Base-by-base conservation (phyloP, 92 coral and sea anemone genomes). In the Epizoanthus rinbou region DNA sequence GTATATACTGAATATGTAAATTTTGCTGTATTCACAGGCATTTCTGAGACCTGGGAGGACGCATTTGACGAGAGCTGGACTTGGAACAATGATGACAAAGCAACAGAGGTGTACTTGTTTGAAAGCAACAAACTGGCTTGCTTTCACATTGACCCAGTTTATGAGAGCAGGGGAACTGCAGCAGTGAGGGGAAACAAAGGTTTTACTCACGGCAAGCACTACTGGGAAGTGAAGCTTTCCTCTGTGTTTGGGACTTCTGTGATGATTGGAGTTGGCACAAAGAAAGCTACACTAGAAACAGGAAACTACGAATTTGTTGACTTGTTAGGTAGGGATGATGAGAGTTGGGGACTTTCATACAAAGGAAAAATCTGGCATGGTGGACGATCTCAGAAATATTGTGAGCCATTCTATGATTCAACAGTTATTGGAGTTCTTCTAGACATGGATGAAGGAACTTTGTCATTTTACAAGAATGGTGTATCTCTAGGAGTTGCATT, bases 271-370 rank as follows among this genome's bases (percentile, higher is more conserved):
- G 92, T 96, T 6, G 95, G 95, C 18, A 96, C 96, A 15, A 86
- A 89, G 73, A 78, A 91, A 33, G 98, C 97, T 4, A 53, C 87
- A 24, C 90, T 96, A 16, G 92, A 94, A 69, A 91, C 92, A 23
- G 84, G 80, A 75, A 85, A 94, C 69, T 91, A 89, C 68, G 96
- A 91, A 41, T 95, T 87, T 91, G 93, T 94, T 22, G 89, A 92
- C 84, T 71, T 95, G 19, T 69, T 95, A 86, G 98, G 98, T 28
- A 81, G 85, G 73, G 98, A 95, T 64, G 84, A 86, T 3, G 91
- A 95, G 85, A 95, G 98, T 72, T 95, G 98, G 98, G 98, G 98
- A 7, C 80, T 95, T 22, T 95, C 98, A 1, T 95, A 95, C 84
- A 91, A 91, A 73, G 98, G 98, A 24, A 95, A 88, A 86, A 69